Conservation (phyloP, 2,797 vertebrate genomes). For the Anableps anableps region DNA sequence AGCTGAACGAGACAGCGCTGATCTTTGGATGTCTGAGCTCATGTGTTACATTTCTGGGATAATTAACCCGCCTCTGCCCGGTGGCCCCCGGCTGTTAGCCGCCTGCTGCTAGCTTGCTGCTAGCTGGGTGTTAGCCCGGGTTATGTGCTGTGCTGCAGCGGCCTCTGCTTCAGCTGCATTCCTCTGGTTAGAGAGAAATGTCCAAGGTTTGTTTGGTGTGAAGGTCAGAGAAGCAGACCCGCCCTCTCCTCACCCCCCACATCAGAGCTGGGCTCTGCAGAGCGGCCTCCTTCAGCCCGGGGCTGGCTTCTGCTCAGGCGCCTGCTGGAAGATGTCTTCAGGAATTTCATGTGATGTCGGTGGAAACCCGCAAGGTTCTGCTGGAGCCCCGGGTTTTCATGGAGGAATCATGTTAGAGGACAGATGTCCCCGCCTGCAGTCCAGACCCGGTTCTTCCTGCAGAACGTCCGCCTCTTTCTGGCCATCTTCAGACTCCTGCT, state of each 20-base stretch:
- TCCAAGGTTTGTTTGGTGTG: slow-evolving; percentile 46
- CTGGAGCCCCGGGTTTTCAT: too few relatives aligned
- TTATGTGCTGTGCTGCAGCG: background rate
- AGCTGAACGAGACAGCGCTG: background rate
- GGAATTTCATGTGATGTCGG: too few relatives aligned
- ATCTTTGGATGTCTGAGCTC: background rate
- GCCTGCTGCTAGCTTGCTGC: background rate
- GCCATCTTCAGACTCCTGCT: too few relatives aligned
- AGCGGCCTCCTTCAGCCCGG: too few relatives aligned
- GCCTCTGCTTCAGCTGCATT: background rate
- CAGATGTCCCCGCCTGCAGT: too few relatives aligned
- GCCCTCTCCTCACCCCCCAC: background rate
- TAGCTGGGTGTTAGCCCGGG: background rate
- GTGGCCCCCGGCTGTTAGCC: background rate
- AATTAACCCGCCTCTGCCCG: background rate
- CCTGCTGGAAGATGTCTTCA: too few relatives aligned
- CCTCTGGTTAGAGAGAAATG: background rate
- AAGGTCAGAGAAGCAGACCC: slow-evolving; percentile 44
- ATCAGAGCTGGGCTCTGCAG: background rate
- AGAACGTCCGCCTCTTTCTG: too few relatives aligned
- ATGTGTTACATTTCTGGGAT: too few relatives aligned
- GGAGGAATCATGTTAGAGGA: too few relatives aligned
- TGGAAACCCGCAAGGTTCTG: background rate
- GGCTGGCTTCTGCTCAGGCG: too few relatives aligned
- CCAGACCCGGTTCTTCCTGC: too few relatives aligned